Evolutionary conservation across 2,888 invertebrate genomes (phyloP).

Genomic region (Neria commutata): DNA sequence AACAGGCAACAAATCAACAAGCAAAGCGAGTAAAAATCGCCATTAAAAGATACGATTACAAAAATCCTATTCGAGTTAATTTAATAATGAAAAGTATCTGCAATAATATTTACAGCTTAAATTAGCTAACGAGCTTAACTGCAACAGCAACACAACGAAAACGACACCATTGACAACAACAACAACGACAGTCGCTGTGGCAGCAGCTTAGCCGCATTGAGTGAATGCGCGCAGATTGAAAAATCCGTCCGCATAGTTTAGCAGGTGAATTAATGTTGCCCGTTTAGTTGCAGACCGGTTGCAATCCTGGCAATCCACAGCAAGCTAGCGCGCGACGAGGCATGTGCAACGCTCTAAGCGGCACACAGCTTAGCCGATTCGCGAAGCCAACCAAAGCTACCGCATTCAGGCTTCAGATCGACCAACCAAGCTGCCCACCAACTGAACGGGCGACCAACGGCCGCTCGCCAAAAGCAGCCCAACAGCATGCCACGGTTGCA

Average conservation of each 20-base stretch:
- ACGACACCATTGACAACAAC: constrained; percentile 9
- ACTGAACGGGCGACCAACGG: background rate
- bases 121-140: constrained; percentile 49
- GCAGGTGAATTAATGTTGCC: constrained; percentile 34
- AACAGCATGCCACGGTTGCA: constrained; percentile 3
- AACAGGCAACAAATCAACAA: too few species aligned
- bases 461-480: background rate
- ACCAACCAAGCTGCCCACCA: too few species aligned
- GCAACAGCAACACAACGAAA: constrained; percentile 15
- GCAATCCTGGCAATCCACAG: background rate
- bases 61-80: constrained; percentile 37
- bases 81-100: constrained; percentile 46
- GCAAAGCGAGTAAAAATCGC: too few species aligned
- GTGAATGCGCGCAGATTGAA: constrained; percentile 15
- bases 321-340: background rate
- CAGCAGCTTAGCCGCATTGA: constrained; percentile 2
- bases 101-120: constrained; percentile 52
- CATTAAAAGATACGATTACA: too few species aligned
- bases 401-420: too few species aligned
- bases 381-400: background rate
- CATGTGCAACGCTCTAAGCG: too few species aligned
- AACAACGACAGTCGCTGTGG: constrained; percentile 4
- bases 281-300: constrained; percentile 16
- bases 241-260: constrained; percentile 28
- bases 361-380: background rate